A percentile compares a stretch with the other conserved stretches of the same genome.
phyloP scores from a whole-genome alignment of 2,113 vertebrate species.

The Muntiacus reevesi region DNA sequence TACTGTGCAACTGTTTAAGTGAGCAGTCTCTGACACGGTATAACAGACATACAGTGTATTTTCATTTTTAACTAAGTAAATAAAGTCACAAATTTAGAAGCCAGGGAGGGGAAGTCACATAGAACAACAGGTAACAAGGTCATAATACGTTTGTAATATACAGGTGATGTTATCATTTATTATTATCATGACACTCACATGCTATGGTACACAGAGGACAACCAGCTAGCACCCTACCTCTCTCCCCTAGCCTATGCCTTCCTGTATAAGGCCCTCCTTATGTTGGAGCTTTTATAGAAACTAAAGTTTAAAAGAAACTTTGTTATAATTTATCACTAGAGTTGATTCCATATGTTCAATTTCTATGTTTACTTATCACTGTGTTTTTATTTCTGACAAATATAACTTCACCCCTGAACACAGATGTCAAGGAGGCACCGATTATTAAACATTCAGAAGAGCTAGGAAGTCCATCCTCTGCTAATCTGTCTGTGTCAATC shows the following conservation, averaged over 20 bases:
- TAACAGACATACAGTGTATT: neutral
- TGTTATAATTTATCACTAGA: neutral
- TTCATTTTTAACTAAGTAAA: conserved; percentile 24
- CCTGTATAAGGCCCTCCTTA: neutral
- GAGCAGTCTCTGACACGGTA: neutral
- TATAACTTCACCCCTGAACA: neutral
- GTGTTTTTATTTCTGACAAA: conserved; percentile 3
- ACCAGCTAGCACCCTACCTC: neutral
- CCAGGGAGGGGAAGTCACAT: neutral
- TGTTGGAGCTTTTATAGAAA: neutral
- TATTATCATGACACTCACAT: neutral
- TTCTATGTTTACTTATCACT: neutral
- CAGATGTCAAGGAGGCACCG: neutral
- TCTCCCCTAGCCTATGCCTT: neutral
- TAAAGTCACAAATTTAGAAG: neutral
- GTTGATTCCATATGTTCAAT: neutral
- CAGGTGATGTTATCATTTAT: neutral
- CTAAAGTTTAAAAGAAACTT: neutral
- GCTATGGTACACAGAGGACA: neutral
- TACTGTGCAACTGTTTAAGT: neutral
- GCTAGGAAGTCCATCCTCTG: neutral
- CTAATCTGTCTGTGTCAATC: neutral
- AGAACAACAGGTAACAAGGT: neutral
- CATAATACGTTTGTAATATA: neutral
- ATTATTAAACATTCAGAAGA: conserved; percentile 55